A percentile compares a stretch with the other conserved stretches of the same genome.
phyloP scores from a whole-genome alignment of 2,113 vertebrate species.

The Symphodus melops region DNA sequence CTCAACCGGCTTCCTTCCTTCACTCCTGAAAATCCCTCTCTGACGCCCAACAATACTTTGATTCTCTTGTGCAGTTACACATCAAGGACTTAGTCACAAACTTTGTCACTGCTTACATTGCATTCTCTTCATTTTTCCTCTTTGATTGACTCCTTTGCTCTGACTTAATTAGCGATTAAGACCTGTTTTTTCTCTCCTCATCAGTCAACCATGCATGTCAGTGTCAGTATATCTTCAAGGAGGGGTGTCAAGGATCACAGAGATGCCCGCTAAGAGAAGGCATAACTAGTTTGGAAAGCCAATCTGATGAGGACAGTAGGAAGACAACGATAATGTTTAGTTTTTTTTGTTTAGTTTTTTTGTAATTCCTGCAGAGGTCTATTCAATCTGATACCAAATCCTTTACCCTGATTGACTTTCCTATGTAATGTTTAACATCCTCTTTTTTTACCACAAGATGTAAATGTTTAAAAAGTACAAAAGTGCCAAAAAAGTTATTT shows the following conservation, averaged over 20 bases:
- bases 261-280: constrained; percentile 32
- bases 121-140: constrained; percentile 40
- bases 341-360: too few species aligned
- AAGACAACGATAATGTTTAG: background rate
- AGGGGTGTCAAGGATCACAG: constrained; percentile 25
- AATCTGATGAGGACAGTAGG: background rate
- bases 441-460: background rate
- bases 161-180: constrained; percentile 57
- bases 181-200: background rate
- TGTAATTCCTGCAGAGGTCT: constrained; percentile 14
- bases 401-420: background rate
- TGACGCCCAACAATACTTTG: constrained; percentile 22
- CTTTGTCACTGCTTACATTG: constrained; percentile 36
- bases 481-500: background rate
- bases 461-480: background rate
- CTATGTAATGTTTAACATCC: constrained; percentile 5
- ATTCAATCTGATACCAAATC: background rate
- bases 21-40: constrained; percentile 42
- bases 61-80: constrained; percentile 49
- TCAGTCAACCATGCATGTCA: constrained; percentile 8
- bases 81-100: constrained; percentile 47
- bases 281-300: constrained; percentile 44
- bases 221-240: constrained; percentile 36
- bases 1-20: constrained; percentile 41
- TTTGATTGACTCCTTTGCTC: constrained; percentile 16